These are phyloP conservation scores for Smutsia temminckii DNA, from an alignment of 2,797 vertebrate species.

Conservation along the genomic window DNA sequence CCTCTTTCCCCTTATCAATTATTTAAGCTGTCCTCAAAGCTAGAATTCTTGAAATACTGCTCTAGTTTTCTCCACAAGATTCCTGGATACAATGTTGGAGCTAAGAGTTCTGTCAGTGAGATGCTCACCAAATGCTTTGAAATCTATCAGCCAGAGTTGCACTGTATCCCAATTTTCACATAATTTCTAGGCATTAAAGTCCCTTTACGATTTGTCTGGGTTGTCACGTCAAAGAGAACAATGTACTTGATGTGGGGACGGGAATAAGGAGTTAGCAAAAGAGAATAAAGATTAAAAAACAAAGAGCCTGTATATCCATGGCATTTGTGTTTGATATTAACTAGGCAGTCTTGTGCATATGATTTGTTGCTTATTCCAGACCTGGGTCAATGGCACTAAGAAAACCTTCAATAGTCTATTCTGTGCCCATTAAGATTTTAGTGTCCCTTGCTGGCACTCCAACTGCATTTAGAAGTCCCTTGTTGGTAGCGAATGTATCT, in stretches of 20 bases:
- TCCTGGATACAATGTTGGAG: neutral
- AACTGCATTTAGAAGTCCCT: neutral
- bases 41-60: neutral
- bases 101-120: neutral
- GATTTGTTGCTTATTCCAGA: neutral
- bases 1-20: neutral
- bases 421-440: neutral
- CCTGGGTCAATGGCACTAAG: neutral
- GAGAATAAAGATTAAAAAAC: neutral
- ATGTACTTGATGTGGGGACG: neutral
- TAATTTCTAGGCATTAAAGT: neutral
- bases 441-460: neutral
- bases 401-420: neutral
- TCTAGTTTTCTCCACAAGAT: neutral
- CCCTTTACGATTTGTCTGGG: neutral
- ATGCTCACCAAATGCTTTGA: neutral
- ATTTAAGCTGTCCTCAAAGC: neutral
- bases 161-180: neutral
- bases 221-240: neutral
- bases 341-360: fast-evolving
- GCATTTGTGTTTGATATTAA: too few species aligned
- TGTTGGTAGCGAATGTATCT: neutral
- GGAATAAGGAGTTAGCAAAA: neutral
- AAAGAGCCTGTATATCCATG: neutral
- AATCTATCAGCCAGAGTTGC: neutral